Evolutionary conservation across 2,797 vertebrate genomes (phyloP), one percentile per base, ranked within the genome.

Genomic region (Acipenser ruthenus): DNA sequence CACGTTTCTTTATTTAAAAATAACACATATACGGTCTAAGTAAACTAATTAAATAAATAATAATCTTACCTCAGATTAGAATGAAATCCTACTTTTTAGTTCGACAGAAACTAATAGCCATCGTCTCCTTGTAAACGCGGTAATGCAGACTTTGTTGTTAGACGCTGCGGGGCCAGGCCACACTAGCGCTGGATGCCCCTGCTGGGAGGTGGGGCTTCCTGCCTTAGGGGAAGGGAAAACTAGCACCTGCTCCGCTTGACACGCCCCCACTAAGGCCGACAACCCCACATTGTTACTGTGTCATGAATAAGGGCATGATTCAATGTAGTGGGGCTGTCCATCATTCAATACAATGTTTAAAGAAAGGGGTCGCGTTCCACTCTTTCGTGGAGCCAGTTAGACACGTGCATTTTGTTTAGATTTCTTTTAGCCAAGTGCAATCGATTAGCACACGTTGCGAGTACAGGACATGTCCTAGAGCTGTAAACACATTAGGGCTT

Each of bases 231-330:
- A 61, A 73, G 75, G 69, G 76, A 73, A 53, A 75, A 71, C 68
- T 77, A 80, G 84, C 89, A 90, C 88, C 88, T 89, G 88, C 89
- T 88, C 79, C 71, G 73, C 50, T 10, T 71, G 66, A 74, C 82
- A 84, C 82, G 82, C 86, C 84, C 74, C 76, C 76, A 69, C 69
- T 74, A 75, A 37, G 68, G 72, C 74, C 78, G 80, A 80, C 52
- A n/a, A n/a, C 79, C 80, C 73, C 70, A 67, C 77, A 77, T 77
- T 82, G 78, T 77, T 74, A 74, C 75, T 65, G 60, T 64, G 66
- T 68, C 67, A 69, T 73, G 71, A 74, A 78, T 73, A 79, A 75
- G 70, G 58, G 53, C 73, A 65, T 71, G 71, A 70, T 72, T 64
- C 63, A 53, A 55, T n/a, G n/a, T 55, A 37, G 3, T 37, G 37